phyloP scores from a whole-genome alignment of 2,888 invertebrate species.

The Agonopterix arenella region DNA sequence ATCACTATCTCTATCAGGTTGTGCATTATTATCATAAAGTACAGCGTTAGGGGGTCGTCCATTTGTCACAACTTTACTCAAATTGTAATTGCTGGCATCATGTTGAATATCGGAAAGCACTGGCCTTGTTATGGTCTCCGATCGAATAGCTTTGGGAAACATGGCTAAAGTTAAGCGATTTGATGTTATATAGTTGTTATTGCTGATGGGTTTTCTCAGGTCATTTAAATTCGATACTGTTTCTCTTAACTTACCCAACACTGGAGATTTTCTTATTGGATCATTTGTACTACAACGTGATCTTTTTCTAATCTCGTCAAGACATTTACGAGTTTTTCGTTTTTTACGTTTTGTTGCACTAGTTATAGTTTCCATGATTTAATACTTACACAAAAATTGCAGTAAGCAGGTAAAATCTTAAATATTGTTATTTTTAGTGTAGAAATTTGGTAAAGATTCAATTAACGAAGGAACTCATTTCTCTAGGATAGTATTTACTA shows the following conservation, averaged over 20 bases:
- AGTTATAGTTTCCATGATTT: slow-evolving; percentile 31
- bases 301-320: slow-evolving; percentile 53
- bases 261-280: slow-evolving; percentile 1
- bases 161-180: slow-evolving; percentile 49
- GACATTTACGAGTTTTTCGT: slow-evolving; percentile 49
- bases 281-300: slow-evolving; percentile 20
- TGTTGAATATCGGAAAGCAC: slow-evolving; percentile 25
- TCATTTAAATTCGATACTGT: not conserved
- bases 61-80: slow-evolving; percentile 1
- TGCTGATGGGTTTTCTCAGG: slow-evolving; percentile 12
- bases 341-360: slow-evolving; percentile 42
- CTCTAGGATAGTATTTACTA: no score
- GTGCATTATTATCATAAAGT: not conserved
- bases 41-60: not conserved
- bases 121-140: slow-evolving; percentile 55
- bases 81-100: slow-evolving; percentile 17
- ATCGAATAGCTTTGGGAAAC: slow-evolving; percentile 50
- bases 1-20: slow-evolving; percentile 6
- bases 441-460: no score
- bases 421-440: no score
- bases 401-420: no score
- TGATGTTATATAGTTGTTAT: slow-evolving; percentile 36
- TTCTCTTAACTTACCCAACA: not conserved
- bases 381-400: not conserved
- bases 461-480: no score